A percentile compares a stretch with the other conserved stretches of the same genome.
phyloP scores from a whole-genome alignment of 2,113 vertebrate genomes.

The Phyllostomus hastatus region DNA sequence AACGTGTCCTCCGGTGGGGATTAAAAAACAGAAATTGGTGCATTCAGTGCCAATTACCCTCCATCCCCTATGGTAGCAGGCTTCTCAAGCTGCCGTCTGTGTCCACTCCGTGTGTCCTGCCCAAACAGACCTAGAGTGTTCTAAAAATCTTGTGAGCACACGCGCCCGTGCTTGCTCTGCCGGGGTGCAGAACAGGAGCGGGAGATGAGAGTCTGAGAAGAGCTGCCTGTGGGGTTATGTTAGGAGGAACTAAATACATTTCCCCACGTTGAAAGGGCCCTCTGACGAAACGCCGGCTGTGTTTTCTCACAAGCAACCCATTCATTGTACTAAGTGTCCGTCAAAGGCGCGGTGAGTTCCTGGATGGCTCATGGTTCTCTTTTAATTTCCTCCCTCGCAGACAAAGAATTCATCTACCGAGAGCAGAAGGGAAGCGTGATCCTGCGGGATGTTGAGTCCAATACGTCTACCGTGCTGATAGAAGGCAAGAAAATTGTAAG shows the following conservation, averaged over 20 bases:
- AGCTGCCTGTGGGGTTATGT: rapidly evolving
- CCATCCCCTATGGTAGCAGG: too few relatives aligned
- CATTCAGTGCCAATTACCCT: too few relatives aligned
- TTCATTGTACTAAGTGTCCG: background rate
- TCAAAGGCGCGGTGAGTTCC: background rate
- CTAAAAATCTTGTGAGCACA: background rate
- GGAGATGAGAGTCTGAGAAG: background rate
- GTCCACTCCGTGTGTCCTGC: background rate
- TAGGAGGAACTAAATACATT: too few relatives aligned
- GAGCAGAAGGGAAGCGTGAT: constrained; percentile 90
- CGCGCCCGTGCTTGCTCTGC: rapidly evolving
- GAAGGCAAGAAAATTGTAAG: constrained; percentile 98
- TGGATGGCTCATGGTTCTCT: background rate
- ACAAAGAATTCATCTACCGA: constrained; percentile 92
- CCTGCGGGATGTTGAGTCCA: constrained; percentile 89
- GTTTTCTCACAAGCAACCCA: background rate
- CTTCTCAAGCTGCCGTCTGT: background rate
- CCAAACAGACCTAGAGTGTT: background rate
- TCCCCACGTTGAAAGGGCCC: background rate
- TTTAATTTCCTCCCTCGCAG: constrained; percentile 79
- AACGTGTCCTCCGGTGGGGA: too few relatives aligned
- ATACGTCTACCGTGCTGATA: constrained; percentile 88
- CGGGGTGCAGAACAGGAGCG: rapidly evolving
- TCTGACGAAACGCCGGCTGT: background rate
- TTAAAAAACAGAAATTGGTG: too few relatives aligned